Evolutionary conservation across 1,140 invertebrate genomes (phyloP).

Genomic region (Adelges cooleyi): DNA sequence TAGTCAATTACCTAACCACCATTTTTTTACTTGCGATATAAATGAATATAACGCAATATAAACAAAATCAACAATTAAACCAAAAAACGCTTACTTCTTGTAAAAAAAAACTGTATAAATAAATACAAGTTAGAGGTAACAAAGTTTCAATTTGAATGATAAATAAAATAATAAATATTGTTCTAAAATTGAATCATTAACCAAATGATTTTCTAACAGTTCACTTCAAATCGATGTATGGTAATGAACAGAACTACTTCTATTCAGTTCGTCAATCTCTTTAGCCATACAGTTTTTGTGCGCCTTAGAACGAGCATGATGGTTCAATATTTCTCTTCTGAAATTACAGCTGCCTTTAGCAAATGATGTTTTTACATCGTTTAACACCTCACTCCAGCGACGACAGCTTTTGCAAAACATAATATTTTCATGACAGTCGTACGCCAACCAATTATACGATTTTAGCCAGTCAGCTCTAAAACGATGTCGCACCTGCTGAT

Average conservation of each 20-base stretch:
- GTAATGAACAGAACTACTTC: not conserved
- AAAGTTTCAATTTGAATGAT: too few relatives aligned
- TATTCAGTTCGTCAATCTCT: slow-evolving; percentile 35
- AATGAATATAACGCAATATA: too few relatives aligned
- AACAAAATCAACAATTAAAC: too few relatives aligned
- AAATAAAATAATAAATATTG: too few relatives aligned
- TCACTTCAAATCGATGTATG: not conserved
- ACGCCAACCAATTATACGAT: slow-evolving; percentile 55
- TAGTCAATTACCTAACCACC: too few relatives aligned
- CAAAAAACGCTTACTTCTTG: too few relatives aligned
- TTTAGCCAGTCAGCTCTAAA: slow-evolving; percentile 54
- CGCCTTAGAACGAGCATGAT: slow-evolving; percentile 64
- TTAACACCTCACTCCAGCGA: slow-evolving; percentile 55
- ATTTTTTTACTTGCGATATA: too few relatives aligned
- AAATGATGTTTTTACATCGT: slow-evolving; percentile 58
- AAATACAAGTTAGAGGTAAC: too few relatives aligned
- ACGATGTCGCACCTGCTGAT: slow-evolving; percentile 37
- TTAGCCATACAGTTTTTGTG: slow-evolving; percentile 50
- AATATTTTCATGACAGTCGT: slow-evolving; percentile 50
- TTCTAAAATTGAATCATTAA: too few relatives aligned
- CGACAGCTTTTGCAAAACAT: slow-evolving; percentile 62
- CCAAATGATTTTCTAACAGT: too few relatives aligned
- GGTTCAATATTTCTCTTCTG: slow-evolving; percentile 60
- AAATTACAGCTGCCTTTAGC: slow-evolving; percentile 62
- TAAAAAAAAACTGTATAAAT: too few relatives aligned